phyloP scores from a whole-genome alignment of 2,797 vertebrate genomes.

The Sebastes melanostomus region DNA sequence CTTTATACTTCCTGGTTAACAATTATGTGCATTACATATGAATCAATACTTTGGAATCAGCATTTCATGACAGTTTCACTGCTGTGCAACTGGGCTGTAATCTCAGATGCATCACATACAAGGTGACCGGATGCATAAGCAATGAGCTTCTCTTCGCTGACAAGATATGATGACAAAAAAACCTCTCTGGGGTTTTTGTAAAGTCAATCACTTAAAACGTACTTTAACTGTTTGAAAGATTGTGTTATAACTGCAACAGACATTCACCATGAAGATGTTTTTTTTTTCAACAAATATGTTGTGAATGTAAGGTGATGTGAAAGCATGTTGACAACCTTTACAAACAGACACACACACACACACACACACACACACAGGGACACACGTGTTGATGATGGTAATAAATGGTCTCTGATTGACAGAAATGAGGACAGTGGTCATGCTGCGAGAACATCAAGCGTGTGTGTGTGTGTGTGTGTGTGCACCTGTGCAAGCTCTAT shows the following conservation, averaged over 20 bases:
- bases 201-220: not conserved
- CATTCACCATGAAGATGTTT: no score
- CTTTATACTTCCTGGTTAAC: no score
- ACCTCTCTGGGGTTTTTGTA: not conserved
- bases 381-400: not conserved
- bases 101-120: no score
- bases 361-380: not conserved
- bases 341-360: not conserved
- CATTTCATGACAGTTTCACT: no score
- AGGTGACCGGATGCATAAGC: no score
- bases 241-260: not conserved
- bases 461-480: not conserved
- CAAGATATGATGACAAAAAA: not conserved
- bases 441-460: slow-evolving; percentile 49
- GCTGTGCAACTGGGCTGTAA: no score
- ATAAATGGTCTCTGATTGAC: slow-evolving; percentile 53
- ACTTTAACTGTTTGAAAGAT: not conserved
- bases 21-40: no score
- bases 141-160: no score
- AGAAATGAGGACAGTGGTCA: slow-evolving; percentile 59
- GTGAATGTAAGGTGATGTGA: not conserved
- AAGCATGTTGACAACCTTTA: not conserved
- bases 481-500: slow-evolving; percentile 69
- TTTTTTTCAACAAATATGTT: not conserved
- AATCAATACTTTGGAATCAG: no score